phyloP scores from a whole-genome alignment of 2,113 vertebrate species.

The Podarcis cretensis region DNA sequence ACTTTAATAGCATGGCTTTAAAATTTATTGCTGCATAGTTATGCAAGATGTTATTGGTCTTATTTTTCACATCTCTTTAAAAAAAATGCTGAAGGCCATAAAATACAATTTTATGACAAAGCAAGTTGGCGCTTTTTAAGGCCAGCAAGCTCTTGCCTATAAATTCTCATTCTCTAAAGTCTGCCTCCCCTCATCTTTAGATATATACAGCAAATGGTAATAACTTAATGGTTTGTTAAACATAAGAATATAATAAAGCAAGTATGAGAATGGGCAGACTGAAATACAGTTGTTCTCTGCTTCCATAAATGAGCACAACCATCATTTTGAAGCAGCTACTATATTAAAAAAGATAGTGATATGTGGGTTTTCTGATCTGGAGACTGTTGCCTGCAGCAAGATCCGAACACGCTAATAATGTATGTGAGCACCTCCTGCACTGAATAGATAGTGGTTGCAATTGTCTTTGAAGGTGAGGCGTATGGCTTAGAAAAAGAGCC shows the following conservation, averaged over 20 bases:
- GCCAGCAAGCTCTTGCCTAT: neutral
- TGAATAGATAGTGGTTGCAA: neutral
- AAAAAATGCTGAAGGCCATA: constrained; percentile 34
- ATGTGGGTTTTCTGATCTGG: no score
- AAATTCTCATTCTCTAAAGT: neutral
- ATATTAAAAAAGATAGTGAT: no score
- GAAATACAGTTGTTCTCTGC: constrained; percentile 14
- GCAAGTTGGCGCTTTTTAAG: neutral
- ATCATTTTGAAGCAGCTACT: neutral
- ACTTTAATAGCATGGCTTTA: neutral
- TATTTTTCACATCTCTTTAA: constrained; percentile 14
- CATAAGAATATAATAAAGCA: neutral
- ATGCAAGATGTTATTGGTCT: constrained; percentile 8
- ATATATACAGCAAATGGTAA: neutral
- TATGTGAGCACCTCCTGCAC: neutral
- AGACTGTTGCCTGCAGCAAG: no score
- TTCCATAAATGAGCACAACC: neutral
- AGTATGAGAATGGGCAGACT: neutral
- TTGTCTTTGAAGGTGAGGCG: neutral
- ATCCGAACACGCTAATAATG: neutral
- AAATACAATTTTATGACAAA: neutral
- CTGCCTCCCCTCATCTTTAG: neutral
- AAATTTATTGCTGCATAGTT: constrained; percentile 46
- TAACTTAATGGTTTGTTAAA: neutral
- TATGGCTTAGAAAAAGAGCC: no score